phyloP scores from a whole-genome alignment of 2,113 vertebrate species.

The Bufo gargarizans region DNA sequence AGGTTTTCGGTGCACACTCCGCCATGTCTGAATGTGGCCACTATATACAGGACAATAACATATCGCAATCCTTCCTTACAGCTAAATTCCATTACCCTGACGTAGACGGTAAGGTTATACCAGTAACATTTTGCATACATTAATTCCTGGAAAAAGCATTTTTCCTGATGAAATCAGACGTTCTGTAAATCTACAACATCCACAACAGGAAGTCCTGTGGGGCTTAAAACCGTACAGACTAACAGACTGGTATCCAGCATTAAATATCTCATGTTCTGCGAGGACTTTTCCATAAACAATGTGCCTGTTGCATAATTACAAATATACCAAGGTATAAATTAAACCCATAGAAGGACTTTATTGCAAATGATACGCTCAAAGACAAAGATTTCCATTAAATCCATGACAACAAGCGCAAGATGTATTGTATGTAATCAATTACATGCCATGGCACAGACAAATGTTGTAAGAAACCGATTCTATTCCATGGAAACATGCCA shows the following conservation, averaged over 20 bases:
- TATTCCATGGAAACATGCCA: not conserved
- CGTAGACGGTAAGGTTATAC: not conserved
- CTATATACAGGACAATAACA: not conserved
- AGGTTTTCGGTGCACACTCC: too few species aligned
- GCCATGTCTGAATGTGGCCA: not conserved
- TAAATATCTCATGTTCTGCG: not conserved
- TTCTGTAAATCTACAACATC: not conserved
- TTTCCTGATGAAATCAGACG: not conserved
- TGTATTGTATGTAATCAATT: not conserved
- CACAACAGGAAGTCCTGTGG: not conserved
- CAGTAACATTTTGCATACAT: not conserved
- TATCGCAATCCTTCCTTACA: not conserved
- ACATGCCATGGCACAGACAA: not conserved
- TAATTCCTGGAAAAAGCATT: not conserved
- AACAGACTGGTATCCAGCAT: not conserved
- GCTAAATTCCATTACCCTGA: not conserved
- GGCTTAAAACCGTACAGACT: not conserved
- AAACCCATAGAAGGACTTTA: not conserved
- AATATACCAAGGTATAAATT: not conserved
- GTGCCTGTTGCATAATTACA: not conserved
- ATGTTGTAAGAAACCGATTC: not conserved
- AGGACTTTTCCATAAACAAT: not conserved
- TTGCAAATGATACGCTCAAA: not conserved
- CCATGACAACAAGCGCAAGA: not conserved
- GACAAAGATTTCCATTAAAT: not conserved